Base-by-base conservation (phyloP, 2,113 vertebrate species). In the Indri indri region DNA sequence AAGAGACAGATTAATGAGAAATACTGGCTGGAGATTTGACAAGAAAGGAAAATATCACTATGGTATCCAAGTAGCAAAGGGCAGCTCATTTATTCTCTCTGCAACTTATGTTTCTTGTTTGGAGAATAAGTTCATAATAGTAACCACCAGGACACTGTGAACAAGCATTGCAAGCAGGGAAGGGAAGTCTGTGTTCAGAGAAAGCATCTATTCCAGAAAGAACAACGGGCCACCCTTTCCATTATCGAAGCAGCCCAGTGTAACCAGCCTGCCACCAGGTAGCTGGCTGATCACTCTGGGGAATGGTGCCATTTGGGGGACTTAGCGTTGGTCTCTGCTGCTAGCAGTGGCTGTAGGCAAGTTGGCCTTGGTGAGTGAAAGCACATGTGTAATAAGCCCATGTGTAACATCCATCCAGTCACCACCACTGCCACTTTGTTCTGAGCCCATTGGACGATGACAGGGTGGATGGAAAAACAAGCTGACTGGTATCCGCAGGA, bases 301-400 rank as follows among this genome's bases (percentile, higher is more conserved):
- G 32, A 90, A 47, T 54, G 8, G 25, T 42, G 30, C 70, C 52
- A 13, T 54, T 30, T 42, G 1, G 22, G 17, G 6, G 18, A 8
- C 1, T 16, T 45, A 85, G 40, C 9, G 16, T 30, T 13, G 3
- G 8, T 42, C 23, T 23, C 40, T 12, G 27, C 20, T 50, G 8
- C 14, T 10, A 16, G 57, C 18, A 25, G 57, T 25, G 3, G 25
- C 57, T 40, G 27, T 17, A 23, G n/a, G 13, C n/a, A 10, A 9
- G 30, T 4, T 17, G 4, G 54, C 11, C 34, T 37, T 23, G 9
- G 10, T 40, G 20, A 77, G 2, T 84, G 57, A 11, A 47, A 47
- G 6, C 8, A 0, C 11, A 27, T n/a, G 42, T 52, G 52, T 11
- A 30, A 22, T 4, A 0, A 34, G 6, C 5, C 16, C 42, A 8